Evolutionary conservation across 2,888 invertebrate species (phyloP).

Genomic region (Drosophila silvestris): DNA sequence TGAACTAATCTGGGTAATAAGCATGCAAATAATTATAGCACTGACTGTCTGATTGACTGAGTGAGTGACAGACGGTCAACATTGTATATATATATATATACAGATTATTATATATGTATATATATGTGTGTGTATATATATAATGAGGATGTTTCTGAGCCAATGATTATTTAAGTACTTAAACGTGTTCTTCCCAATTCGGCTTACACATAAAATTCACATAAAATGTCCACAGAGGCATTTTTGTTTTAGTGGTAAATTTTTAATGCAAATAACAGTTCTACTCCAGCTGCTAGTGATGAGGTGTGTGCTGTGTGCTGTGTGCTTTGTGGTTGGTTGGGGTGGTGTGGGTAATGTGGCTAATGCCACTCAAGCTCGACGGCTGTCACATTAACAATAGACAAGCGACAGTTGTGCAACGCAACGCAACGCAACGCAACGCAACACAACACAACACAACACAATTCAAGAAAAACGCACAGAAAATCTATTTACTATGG

Average conservation of each 20-base stretch:
- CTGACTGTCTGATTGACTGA: conserved; percentile 2
- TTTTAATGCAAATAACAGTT: conserved; percentile 32
- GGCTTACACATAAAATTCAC: conserved; percentile 24
- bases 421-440: neutral
- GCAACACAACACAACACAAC: neutral
- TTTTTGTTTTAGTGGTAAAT: conserved; percentile 41
- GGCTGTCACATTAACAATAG: conserved; percentile 24
- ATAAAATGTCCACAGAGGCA: conserved; percentile 31
- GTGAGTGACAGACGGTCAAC: neutral
- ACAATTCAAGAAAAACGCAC: neutral
- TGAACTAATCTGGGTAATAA: conserved; percentile 40
- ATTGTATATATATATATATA: neutral
- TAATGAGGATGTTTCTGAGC: conserved; percentile 11
- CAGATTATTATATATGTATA: neutral
- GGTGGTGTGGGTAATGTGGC: neutral
- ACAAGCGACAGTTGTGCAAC: conserved; percentile 17
- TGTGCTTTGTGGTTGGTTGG: neutral
- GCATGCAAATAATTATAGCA: conserved; percentile 50
- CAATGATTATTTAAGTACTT: conserved; percentile 66
- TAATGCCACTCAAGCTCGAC: conserved; percentile 22
- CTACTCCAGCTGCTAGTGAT: conserved; percentile 1
- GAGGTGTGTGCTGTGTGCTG: neutral
- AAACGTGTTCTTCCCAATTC: conserved; percentile 61
- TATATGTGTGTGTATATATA: neutral
- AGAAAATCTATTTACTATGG: conserved; percentile 49